Percentiles rank a stretch among this genome's conserved stretches.
These are phyloP conservation scores for Triplophysa rosa DNA, from an alignment of 2,113 vertebrate species.

Conservation along the genomic window DNA sequence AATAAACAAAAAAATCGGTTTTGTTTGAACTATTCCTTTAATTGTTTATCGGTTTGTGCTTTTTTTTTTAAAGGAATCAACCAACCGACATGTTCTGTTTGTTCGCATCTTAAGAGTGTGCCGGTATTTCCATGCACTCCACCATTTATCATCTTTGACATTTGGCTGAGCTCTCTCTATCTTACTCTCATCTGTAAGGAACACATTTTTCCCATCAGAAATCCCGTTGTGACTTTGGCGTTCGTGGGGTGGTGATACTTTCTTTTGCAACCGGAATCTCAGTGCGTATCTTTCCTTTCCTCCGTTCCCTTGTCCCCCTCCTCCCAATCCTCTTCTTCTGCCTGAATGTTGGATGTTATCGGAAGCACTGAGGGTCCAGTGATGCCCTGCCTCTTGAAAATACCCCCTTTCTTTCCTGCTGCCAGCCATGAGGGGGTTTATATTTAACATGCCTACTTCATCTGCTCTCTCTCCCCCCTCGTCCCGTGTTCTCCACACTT, in stretches of 20 bases:
- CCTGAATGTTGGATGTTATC: constrained; percentile 73
- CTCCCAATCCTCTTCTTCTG: constrained; percentile 18
- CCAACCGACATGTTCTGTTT: constrained; percentile 48
- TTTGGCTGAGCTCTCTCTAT: constrained; percentile 76
- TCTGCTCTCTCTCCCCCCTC: constrained; percentile 65
- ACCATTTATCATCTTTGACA: constrained; percentile 80
- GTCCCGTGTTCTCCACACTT: constrained; percentile 69
- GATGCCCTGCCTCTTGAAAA: constrained; percentile 78
- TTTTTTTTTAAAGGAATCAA: constrained; percentile 35
- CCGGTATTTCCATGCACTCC: constrained; percentile 70
- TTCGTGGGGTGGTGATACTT: constrained; percentile 67
- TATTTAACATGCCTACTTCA: constrained; percentile 74
- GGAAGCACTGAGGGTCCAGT: constrained; percentile 67
- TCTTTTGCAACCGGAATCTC: constrained; percentile 66
- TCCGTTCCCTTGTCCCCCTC: constrained; percentile 34
- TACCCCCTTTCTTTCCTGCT: constrained; percentile 72
- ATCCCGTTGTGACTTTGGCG: constrained; percentile 75
- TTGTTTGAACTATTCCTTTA: too few species aligned
- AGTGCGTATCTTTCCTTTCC: constrained; percentile 61
- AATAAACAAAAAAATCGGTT: background rate
- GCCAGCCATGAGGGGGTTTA: constrained; percentile 73
- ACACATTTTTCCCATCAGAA: constrained; percentile 81
- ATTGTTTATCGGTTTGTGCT: constrained; percentile 35
- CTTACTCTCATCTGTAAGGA: constrained; percentile 78
- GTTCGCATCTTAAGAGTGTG: constrained; percentile 58